These are phyloP conservation scores for Tetrao urogallus DNA, from an alignment of 2,113 vertebrate species.

Conservation along the genomic window DNA sequence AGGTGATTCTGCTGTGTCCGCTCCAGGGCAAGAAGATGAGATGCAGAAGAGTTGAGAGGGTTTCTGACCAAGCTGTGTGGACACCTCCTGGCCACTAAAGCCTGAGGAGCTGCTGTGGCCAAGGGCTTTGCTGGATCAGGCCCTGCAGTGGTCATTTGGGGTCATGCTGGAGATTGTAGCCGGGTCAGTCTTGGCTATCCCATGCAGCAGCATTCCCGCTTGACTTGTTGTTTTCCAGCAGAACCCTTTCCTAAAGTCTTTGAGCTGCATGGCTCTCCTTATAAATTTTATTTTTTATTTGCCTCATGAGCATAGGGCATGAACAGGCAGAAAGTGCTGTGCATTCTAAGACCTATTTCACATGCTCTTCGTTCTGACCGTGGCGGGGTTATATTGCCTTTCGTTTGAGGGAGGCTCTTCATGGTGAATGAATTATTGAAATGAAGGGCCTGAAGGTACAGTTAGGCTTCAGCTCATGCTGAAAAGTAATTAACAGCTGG, in stretches of 20 bases:
- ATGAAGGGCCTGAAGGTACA: constrained; percentile 6
- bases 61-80: neutral
- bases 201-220: fast-evolving
- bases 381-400: neutral
- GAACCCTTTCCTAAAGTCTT: neutral
- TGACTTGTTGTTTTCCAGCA: neutral
- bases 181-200: neutral
- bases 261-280: neutral
- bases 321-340: neutral
- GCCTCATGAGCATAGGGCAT: fast-evolving
- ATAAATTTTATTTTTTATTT: neutral
- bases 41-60: neutral
- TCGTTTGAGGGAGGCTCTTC: neutral
- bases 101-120: neutral
- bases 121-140: neutral
- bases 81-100: neutral
- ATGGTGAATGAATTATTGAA: constrained; percentile 45
- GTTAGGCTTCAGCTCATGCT: constrained; percentile 15
- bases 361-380: neutral
- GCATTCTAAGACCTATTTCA: neutral
- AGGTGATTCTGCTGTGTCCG: neutral
- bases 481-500: constrained; percentile 45
- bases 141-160: neutral
- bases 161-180: neutral
- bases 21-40: fast-evolving